phyloP scores from a whole-genome alignment of 2,888 invertebrate species.

The Drosophila mulleri region DNA sequence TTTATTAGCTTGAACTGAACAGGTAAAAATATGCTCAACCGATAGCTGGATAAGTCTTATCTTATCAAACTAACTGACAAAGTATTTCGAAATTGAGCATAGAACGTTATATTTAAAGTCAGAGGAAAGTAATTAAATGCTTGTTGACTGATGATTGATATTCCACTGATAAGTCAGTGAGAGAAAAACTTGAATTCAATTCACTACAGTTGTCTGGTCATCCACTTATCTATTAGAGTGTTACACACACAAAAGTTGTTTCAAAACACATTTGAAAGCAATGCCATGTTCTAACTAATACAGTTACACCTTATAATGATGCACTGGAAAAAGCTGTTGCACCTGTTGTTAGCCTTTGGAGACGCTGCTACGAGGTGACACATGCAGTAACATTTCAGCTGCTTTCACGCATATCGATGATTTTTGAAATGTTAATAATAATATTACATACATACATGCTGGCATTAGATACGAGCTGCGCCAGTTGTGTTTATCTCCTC shows the following conservation, averaged over 20 bases:
- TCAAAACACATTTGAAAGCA: constrained; percentile 29
- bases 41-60: not conserved
- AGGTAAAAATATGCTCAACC: not conserved
- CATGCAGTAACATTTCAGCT: no score
- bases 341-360: not conserved
- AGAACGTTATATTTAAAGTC: not conserved
- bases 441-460: not conserved
- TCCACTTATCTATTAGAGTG: constrained; percentile 1
- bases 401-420: not conserved
- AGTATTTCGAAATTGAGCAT: not conserved
- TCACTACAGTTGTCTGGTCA: not conserved
- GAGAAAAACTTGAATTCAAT: not conserved
- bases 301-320: constrained; percentile 25
- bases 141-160: no score
- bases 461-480: not conserved
- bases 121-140: not conserved
- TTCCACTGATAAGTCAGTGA: not conserved
- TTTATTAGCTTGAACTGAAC: no score
- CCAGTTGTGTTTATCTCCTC: not conserved
- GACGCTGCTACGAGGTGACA: not conserved
- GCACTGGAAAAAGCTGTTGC: constrained; percentile 21
- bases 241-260: constrained; percentile 1
- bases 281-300: constrained; percentile 22
- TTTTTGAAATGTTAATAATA: not conserved
- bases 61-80: not conserved